phyloP scores from a whole-genome alignment of 2,797 vertebrate genomes.

The Lophius americanus region DNA sequence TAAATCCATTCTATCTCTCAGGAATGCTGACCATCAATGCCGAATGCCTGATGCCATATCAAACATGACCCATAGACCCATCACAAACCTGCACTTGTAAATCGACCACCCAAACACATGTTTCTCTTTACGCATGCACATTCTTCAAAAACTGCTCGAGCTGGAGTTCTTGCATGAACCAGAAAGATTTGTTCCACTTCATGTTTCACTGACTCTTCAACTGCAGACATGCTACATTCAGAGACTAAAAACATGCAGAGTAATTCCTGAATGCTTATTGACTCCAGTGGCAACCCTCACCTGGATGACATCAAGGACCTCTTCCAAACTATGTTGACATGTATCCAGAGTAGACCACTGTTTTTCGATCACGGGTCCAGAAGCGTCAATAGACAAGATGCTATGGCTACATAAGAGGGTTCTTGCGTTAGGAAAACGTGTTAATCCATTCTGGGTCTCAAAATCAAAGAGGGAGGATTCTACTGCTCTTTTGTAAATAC shows the following conservation, averaged over 20 bases:
- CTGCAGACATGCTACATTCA: constrained; percentile 36
- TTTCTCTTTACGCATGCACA: constrained; percentile 67
- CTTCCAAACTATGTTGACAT: background rate
- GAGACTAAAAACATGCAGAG: constrained; percentile 18
- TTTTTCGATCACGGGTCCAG: no score
- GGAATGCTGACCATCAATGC: background rate
- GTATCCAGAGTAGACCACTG: background rate
- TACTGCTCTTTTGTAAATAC: no score
- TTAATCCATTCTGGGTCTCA: no score
- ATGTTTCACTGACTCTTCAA: constrained; percentile 52
- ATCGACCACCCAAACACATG: constrained; percentile 45
- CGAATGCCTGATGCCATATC: constrained; percentile 1
- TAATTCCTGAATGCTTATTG: constrained; percentile 23
- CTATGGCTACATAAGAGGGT: no score
- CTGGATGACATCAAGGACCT: constrained; percentile 1
- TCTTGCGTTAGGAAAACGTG: no score
- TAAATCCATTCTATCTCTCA: background rate
- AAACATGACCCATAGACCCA: background rate
- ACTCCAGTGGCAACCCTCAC: constrained; percentile 30
- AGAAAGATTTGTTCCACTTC: constrained; percentile 52
- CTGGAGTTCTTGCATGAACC: constrained; percentile 49
- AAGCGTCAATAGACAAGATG: no score
- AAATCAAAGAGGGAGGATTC: no score
- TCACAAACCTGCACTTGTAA: background rate
- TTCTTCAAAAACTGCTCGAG: constrained; percentile 62